Base-by-base conservation (phyloP, 2,113 vertebrate genomes). In the Dendrocopos noguchii region DNA sequence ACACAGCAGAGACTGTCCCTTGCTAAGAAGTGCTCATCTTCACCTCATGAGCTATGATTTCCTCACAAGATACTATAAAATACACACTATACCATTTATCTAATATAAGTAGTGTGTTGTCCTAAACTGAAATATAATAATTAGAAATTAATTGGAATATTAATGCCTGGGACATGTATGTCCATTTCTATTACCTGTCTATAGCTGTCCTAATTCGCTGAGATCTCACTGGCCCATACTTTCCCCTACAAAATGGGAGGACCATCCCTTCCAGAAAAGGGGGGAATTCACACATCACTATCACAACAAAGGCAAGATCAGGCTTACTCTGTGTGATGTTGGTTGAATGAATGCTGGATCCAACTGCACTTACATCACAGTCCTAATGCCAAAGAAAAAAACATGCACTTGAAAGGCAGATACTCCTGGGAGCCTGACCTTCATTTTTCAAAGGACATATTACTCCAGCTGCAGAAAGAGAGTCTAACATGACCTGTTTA, bases 111-210 rank as follows among this genome's bases (percentile, higher is more conserved):
- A 91, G 87, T 78, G 33, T 68, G 85, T 91, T 12, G 1, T 47
- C 52, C 36, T 83, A 72, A 91, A 71, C 42, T 64, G 60, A 93
- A 92, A 83, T 67, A 63, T 80, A 93, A 92, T 80, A 71, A 87
- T 34, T 42, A 95, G 56, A 92, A 82, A 70, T 82, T 9, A 85
- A 67, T 90, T 79, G 90, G 87, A 92, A 85, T 87, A 77, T 83
- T 91, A 91, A 77, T 93, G 39, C 28, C 27, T 44, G 52, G 36
- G 36, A 77, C 0, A 8, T 42, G 34, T 39, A 36, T 42, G 55
- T 31, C 87, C 34, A 64, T 60, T 25, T 71, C 64, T 70, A 73
- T 81, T 76, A 82, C 39, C 29, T 84, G n/a, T 59, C 59, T 84
- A 21, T 19, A 63, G 34, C 29, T 46, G 20, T 47, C 13, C 39